Percentiles rank a stretch among this genome's conserved stretches.
These are phyloP conservation scores for Myiotriccus ornatus DNA, from an alignment of 2,797 vertebrate species.

Conservation along the genomic window DNA sequence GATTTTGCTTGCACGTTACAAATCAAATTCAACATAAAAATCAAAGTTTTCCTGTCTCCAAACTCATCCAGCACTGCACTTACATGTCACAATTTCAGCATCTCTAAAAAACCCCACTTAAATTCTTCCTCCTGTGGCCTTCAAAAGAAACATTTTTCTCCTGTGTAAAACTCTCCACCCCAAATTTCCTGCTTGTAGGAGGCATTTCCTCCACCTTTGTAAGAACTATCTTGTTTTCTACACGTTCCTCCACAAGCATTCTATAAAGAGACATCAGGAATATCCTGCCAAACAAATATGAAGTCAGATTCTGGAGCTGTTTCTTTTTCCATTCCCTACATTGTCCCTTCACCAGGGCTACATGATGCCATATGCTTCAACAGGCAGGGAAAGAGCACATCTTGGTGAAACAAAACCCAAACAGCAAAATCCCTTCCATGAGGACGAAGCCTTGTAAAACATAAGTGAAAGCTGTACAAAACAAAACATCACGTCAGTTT, in stretches of 20 bases:
- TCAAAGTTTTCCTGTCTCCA: constrained; percentile 21
- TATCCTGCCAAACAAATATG: background rate
- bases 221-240: background rate
- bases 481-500: background rate
- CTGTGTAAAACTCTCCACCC: background rate
- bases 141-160: background rate
- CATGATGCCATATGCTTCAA: background rate
- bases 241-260: background rate
- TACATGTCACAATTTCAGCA: background rate
- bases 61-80: background rate
- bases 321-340: background rate
- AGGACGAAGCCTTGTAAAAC: background rate
- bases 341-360: background rate
- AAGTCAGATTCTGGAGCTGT: background rate
- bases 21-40: constrained; percentile 29
- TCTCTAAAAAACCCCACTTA: background rate
- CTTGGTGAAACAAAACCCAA: background rate
- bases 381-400: background rate
- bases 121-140: background rate
- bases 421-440: background rate
- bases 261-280: background rate
- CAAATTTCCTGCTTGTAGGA: background rate
- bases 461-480: background rate
- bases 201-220: background rate
- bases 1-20: background rate